Evolutionary conservation across 2,113 vertebrate species (phyloP).

Genomic region (Leucopsar rothschildi): DNA sequence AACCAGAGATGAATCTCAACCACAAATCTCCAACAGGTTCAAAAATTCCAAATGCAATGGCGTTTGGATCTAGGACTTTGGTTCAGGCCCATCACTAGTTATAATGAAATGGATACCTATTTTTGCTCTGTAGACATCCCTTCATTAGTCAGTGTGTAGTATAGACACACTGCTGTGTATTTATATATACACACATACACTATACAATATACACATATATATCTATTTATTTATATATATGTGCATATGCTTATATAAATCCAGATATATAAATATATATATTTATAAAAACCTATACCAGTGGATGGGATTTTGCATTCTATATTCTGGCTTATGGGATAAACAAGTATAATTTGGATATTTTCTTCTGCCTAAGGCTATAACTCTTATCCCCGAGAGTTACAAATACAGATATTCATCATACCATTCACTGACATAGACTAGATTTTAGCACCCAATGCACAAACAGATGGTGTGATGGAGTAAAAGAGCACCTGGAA

Average conservation of each 20-base stretch:
- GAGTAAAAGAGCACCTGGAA: slow-evolving; percentile 42
- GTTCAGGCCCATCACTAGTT: neutral
- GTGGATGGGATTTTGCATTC: slow-evolving; percentile 28
- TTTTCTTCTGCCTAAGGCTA: neutral
- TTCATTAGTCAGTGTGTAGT: neutral
- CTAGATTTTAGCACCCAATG: slow-evolving; percentile 10
- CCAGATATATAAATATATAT: neutral
- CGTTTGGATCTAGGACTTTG: neutral
- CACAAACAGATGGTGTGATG: neutral
- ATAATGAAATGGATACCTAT: slow-evolving; percentile 22
- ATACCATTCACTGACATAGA: slow-evolving; percentile 9
- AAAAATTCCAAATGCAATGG: neutral
- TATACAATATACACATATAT: neutral
- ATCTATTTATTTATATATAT: neutral
- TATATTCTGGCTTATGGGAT: slow-evolving; percentile 6
- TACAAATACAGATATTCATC: neutral
- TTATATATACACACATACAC: neutral
- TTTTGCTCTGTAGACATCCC: slow-evolving; percentile 22
- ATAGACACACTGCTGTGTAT: neutral
- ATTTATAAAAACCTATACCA: neutral
- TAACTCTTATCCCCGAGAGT: neutral
- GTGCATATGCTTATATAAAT: slow-evolving; percentile 21
- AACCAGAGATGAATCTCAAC: neutral
- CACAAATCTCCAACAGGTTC: neutral
- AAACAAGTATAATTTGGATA: neutral